Percentiles rank a stretch among this genome's conserved stretches.
Evolutionary conservation across 2,113 vertebrate genomes (phyloP).

Genomic region (Oreochromis spilurus): DNA sequence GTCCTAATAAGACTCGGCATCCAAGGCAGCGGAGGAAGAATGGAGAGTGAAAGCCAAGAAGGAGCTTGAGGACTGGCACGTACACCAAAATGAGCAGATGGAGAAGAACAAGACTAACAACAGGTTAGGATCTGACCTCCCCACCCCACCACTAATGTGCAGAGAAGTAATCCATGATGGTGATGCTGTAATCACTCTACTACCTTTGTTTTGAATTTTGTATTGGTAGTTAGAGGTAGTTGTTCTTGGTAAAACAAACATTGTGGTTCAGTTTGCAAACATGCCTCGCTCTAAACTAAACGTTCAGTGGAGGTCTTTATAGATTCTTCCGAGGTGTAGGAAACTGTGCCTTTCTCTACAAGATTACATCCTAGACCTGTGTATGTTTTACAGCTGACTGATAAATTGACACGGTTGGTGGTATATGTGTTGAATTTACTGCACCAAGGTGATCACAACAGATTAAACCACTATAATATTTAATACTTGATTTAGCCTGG

Average conservation of each 20-base stretch:
- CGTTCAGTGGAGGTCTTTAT: background rate
- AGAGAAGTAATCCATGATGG: background rate
- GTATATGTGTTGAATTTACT: background rate
- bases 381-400: background rate
- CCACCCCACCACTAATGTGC: background rate
- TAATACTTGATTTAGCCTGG: background rate
- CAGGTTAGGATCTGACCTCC: constrained; percentile 71
- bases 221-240: background rate
- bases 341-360: background rate
- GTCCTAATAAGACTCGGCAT: constrained; percentile 78
- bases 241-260: background rate
- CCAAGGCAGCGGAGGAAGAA: constrained; percentile 87
- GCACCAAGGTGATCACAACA: background rate
- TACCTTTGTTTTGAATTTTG: background rate
- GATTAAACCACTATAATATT: background rate
- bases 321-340: background rate
- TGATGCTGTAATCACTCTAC: background rate
- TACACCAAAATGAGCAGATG: constrained; percentile 92
- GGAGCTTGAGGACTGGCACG: constrained; percentile 96
- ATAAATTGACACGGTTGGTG: background rate
- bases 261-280: background rate
- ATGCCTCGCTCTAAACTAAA: background rate
- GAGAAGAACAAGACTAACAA: constrained; percentile 97
- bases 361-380: background rate
- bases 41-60: constrained; percentile 95